phyloP scores from a whole-genome alignment of 2,797 vertebrate species.

The Lagocephalus sceleratus region DNA sequence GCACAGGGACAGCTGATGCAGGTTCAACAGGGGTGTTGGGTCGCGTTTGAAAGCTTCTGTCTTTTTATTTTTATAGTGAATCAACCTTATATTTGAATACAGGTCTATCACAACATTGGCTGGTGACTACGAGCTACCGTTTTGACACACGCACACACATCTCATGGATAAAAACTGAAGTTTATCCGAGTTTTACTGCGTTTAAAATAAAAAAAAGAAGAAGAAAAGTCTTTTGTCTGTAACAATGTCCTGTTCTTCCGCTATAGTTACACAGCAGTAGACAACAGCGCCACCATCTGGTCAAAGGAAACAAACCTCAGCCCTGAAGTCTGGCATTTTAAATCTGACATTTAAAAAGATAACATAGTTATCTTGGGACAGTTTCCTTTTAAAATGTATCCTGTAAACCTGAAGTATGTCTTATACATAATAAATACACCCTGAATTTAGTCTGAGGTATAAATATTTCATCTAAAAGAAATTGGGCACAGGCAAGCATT shows the following conservation, averaged over 20 bases:
- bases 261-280: background rate
- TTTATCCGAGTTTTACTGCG: no score
- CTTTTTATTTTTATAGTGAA: no score
- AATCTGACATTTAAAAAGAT: no score
- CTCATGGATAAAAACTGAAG: no score
- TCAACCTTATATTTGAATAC: no score
- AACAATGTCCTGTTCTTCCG: background rate
- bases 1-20: background rate
- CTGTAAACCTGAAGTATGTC: background rate
- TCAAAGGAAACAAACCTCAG: slow-evolving; percentile 13
- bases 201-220: no score
- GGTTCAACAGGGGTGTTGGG: background rate
- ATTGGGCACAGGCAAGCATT: slow-evolving; percentile 53
- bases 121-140: no score
- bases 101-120: no score
- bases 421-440: background rate
- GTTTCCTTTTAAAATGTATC: background rate
- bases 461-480: background rate
- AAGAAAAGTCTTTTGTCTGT: background rate
- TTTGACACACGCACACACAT: no score
- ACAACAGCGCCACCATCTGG: slow-evolving; percentile 58
- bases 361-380: no score
- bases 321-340: background rate
- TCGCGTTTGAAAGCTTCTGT: no score
- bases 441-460: background rate